Base-by-base conservation (phyloP, 2,888 invertebrate species). In the Eudemis profundana region DNA sequence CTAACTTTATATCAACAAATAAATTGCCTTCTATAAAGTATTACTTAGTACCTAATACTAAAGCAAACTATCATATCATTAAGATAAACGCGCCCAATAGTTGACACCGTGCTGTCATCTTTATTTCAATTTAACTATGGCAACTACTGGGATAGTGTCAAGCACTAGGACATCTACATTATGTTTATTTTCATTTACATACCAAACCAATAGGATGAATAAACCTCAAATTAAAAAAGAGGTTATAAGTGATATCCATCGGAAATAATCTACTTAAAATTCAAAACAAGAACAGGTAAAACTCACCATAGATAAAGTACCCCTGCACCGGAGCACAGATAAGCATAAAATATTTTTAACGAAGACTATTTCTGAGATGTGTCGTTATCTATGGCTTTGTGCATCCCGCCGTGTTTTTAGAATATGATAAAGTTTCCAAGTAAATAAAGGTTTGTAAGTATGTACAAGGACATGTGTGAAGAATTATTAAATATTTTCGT, bases 311-410 rank as follows among this genome's bases (percentile, higher is more conserved):
- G 57, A 59, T 59, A 44, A 53, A 44, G 51, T 38, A 46, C 19
- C 38, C 54, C 19, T 23, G 33, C 33, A 8, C 33, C 23, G 3
- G 53, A 51, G 17, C 46, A 65, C 27, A 65, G 65, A 60, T 65
- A 65, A 65, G 53, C 59, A 65, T 65, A 65, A 65, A 60, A 38
- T 64, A 42, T 19, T 62, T 64, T 59, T 59, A 65, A 65, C 59
- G 59, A 59, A 59, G 33, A 12, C 51, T 65, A 65, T 65, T 60
- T 27, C 21, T 38, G 38, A 50, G 64, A 50, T 50, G 50, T 23
- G 44, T 49, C 38, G n/a, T 42, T 64, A 64, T 64, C 51, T 59
- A 29, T 40, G 23, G 33, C 64, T 64, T 64, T 64, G 64, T 36
- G 57, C 15, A 10, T 14, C 36, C 44, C 44, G 50, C 44, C 57